phyloP scores from a whole-genome alignment of 2,888 invertebrate species.

The Rhingia campestris region DNA sequence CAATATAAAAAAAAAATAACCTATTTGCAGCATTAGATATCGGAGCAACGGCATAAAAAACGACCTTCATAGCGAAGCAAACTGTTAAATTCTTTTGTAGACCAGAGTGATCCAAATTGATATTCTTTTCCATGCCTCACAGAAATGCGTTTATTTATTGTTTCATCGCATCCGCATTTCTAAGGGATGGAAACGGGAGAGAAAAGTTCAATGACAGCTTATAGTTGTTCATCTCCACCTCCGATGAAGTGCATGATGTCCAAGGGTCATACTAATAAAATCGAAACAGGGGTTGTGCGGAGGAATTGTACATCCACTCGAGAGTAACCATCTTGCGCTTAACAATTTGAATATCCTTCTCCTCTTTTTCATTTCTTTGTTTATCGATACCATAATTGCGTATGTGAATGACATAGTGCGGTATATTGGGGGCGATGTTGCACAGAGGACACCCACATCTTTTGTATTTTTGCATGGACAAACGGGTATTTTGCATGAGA shows the following conservation, averaged over 20 bases:
- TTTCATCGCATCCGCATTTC: slow-evolving; percentile 46
- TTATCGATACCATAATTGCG: slow-evolving; percentile 50
- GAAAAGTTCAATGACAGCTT: slow-evolving; percentile 71
- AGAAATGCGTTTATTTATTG: slow-evolving; percentile 22
- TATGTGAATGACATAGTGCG: slow-evolving; percentile 12
- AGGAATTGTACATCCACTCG: slow-evolving; percentile 1
- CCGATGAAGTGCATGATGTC: slow-evolving; percentile 33
- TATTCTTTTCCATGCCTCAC: slow-evolving; percentile 2
- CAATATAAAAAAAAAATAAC: slow-evolving; percentile 47
- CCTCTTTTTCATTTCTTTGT: slow-evolving; percentile 42
- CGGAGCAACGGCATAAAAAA: slow-evolving; percentile 8
- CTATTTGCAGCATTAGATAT: slow-evolving; percentile 21
- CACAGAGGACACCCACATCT: slow-evolving; percentile 37
- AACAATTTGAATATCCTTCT: slow-evolving; percentile 59
- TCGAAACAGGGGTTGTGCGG: slow-evolving; percentile 15
- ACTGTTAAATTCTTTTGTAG: slow-evolving; percentile 13
- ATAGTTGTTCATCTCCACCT: slow-evolving; percentile 52
- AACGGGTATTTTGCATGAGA: slow-evolving; percentile 8
- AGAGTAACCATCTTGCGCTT: slow-evolving; percentile 59
- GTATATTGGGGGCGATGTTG: neutral
- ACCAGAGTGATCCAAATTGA: slow-evolving; percentile 33
- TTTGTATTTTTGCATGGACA: slow-evolving; percentile 32
- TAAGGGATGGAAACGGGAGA: neutral
- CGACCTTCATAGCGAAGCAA: slow-evolving; percentile 48
- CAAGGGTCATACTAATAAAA: slow-evolving; percentile 24